Conservation (phyloP, 2,797 vertebrate species). For the Buceros bicornis region DNA sequence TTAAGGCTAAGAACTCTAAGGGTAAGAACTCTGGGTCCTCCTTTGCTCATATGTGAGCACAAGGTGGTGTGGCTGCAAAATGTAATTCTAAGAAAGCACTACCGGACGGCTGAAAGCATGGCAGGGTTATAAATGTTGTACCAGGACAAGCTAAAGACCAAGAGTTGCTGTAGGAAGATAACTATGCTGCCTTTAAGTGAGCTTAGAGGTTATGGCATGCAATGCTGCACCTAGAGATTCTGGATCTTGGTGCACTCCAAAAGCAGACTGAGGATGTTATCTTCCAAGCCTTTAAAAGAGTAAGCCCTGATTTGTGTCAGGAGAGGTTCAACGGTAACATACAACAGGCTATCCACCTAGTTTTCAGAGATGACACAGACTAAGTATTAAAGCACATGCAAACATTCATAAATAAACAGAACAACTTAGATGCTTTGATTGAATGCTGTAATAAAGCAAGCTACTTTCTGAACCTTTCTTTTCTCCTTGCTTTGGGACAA, state of each 20-base stretch:
- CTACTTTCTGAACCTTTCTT: not conserved
- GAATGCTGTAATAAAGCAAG: not conserved
- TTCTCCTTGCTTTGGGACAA: not conserved
- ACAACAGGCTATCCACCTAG: not conserved
- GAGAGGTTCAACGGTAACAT: not conserved
- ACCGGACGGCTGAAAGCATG: not conserved
- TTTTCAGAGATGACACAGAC: not conserved
- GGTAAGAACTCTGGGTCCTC: not conserved
- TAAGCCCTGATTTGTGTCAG: not conserved
- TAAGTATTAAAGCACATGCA: not conserved
- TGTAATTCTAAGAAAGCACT: not conserved
- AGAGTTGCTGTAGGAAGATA: not conserved
- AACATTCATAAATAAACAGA: not conserved
- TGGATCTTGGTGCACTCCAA: not conserved
- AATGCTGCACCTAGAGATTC: not conserved
- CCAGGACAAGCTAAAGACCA: not conserved
- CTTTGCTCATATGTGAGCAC: not conserved
- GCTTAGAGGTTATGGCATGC: not conserved
- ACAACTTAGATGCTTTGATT: not conserved
- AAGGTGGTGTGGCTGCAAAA: not conserved
- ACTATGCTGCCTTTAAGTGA: not conserved
- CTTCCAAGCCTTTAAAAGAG: not conserved
- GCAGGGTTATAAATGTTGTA: not conserved
- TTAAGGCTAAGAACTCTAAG: not conserved
- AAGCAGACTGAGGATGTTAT: not conserved